Base-by-base conservation (phyloP, 2,113 vertebrate genomes). In the Aspiorhynchus laticeps region DNA sequence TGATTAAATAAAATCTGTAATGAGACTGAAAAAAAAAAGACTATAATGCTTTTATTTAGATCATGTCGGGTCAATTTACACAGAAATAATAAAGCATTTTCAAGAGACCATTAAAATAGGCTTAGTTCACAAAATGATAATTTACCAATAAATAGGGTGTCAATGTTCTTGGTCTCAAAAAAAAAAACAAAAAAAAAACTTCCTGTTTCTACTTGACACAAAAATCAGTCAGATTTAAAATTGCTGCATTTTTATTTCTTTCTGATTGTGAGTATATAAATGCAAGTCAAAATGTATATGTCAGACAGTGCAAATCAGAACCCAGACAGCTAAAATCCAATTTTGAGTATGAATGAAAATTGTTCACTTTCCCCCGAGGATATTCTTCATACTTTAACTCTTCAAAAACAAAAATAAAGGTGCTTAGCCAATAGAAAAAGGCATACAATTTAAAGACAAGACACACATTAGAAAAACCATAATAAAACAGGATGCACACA, bases 241-340 rank as follows among this genome's bases (percentile, higher is more conserved):
- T 80, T 17, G 36, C 41, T 41, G 5, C 36, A 43, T 63, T 63
- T 80, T 61, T 26, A 41, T 6, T 80, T n/a, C n/a, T 61, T 38
- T 59, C 33, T 15, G 31, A 24, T 41, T 38, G 82, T 51, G 43
- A 85, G 91, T 80, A 90, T 6, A 87, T 59, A 87, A 80, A 83
- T 51, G 43, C 69, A 19, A 89, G 69, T 88, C 88, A 90, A 36
- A 89, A 87, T 85, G 75, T 80, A 67, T 88, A 71, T 80, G 87
- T 75, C 86, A 59, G 89, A 48, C 74, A 90, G 88, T 73, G 63
- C 89, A 85, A 91, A 77, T 88, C 79, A 90, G 87, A 90, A 89
- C 75, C 84, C 36, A 67, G 65, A 91, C 33, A 90, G 89, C 88
- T 90, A 91, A 33, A 63, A 65, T 74, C 11, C 83, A 48, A 81